These are phyloP conservation scores for Neolamprologus sp. DNA, from an alignment of 2,113 vertebrate species.

Conservation along the genomic window DNA sequence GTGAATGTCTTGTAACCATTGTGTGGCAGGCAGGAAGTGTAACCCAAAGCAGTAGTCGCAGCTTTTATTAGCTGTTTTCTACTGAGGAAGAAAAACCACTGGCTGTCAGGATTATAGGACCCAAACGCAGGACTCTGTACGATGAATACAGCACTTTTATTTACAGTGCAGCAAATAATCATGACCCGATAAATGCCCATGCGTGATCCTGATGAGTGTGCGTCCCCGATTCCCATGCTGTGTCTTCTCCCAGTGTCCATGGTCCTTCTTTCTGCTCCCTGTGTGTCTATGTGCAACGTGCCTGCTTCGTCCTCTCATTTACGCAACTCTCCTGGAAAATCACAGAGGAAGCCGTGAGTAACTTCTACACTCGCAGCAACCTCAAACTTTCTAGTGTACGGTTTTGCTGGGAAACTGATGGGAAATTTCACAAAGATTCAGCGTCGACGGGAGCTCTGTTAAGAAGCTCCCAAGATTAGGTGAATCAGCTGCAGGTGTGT, in stretches of 20 bases:
- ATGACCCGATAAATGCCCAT: fast-evolving
- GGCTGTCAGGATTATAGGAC: fast-evolving
- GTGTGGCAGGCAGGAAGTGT: not conserved
- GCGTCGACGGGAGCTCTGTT: fast-evolving
- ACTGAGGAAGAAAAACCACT: fast-evolving
- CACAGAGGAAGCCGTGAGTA: not conserved
- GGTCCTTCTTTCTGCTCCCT: fast-evolving
- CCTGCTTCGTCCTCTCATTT: not conserved
- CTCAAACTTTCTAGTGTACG: fast-evolving
- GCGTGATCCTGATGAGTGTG: not conserved
- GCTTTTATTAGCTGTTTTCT: not conserved
- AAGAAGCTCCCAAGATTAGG: fast-evolving
- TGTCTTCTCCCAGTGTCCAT: fast-evolving
- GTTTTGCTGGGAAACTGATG: not conserved
- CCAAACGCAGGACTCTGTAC: fast-evolving
- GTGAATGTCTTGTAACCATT: not conserved
- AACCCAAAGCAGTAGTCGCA: fast-evolving
- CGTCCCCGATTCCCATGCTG: fast-evolving
- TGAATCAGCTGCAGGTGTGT: fast-evolving
- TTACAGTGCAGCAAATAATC: not conserved
- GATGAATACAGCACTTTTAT: not conserved
- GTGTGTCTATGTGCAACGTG: fast-evolving
- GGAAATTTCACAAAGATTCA: not conserved
- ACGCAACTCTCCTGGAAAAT: fast-evolving
- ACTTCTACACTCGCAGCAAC: not conserved